Evolutionary conservation across 2,797 vertebrate genomes (phyloP), one percentile per base, ranked within the genome.

Genomic region (Philypnodon macrostomus): DNA sequence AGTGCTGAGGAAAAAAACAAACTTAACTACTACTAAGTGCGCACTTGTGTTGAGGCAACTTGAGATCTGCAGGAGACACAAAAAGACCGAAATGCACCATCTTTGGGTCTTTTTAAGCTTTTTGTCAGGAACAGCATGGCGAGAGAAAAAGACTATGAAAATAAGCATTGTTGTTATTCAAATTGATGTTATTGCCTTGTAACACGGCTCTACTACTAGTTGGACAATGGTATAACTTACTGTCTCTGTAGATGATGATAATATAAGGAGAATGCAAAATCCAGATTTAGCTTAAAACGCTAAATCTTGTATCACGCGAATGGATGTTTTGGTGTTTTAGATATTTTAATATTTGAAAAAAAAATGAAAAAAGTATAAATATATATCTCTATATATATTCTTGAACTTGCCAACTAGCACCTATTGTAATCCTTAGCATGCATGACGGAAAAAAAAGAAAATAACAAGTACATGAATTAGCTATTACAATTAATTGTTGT

Each of bases 1-100:
- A 97, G 95, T 98, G 96, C 96, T 96, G 95, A 95, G 94, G 93
- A 93, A n/a, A n/a, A n/a, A n/a, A n/a, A n/a, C n/a, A n/a, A 96
- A 95, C 93, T 96, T 95, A 95, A 95, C 92, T 94, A 93, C 93
- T 30, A 29, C n/a, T 93, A 93, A 95, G 94, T 88, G 93, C 90
- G 91, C 93, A 95, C 93, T 94, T 93, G 93, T 92, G 93, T 95
- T 95, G 83, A 85, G 75, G 94, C 93, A 88, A 90, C 94, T 94
- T 92, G 89, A 92, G 92, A 94, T 93, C 92, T 96, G 93, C 93
- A 93, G 94, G 95, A 91, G 93, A 94, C n/a, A n/a, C n/a, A n/a
- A n/a, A n/a, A 91, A 94, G 94, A 87, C 86, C 80, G 93, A 93
- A 94, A 91, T 91, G 91, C 91, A 89, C 91, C 77, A 89, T 94